Conservation (phyloP, 2,888 invertebrate genomes). For the Margaritifera margaritifera region DNA sequence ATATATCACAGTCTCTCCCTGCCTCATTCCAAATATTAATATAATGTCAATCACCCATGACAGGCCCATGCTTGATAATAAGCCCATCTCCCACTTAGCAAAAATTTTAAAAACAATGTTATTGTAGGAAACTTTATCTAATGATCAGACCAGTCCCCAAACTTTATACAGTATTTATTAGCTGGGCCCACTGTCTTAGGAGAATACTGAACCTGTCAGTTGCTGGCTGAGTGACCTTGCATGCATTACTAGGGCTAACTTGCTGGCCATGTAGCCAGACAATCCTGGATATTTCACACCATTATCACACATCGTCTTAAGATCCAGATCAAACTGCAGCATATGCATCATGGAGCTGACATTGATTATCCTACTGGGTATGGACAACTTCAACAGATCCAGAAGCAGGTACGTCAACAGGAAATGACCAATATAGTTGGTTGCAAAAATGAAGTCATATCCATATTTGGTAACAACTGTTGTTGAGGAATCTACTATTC, state of each 20-base stretch:
- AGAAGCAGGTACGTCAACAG: slow-evolving; percentile 12
- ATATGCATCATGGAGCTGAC: slow-evolving; percentile 13
- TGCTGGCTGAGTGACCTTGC: slow-evolving; percentile 5
- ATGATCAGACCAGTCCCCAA: too few species aligned
- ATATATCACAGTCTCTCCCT: too few species aligned
- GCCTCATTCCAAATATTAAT: too few species aligned
- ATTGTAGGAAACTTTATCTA: too few species aligned
- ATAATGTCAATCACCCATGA: too few species aligned
- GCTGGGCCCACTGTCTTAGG: too few species aligned
- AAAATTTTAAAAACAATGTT: too few species aligned
- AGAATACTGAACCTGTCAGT: slow-evolving; percentile 4
- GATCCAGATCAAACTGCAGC: slow-evolving; percentile 7
- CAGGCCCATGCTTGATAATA: too few species aligned
- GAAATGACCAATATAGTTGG: slow-evolving; percentile 16
- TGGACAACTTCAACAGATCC: slow-evolving; percentile 10
- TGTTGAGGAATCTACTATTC: not conserved
- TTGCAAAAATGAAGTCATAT: slow-evolving; percentile 14
- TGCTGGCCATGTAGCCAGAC: slow-evolving; percentile 8
- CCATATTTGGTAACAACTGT: slow-evolving; percentile 8
- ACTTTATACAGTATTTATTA: too few species aligned
- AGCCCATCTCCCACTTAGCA: too few species aligned
- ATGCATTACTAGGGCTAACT: slow-evolving; percentile 18
- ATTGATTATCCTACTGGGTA: slow-evolving; percentile 14
- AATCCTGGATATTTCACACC: slow-evolving; percentile 11
- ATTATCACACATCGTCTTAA: not conserved